Percentiles rank a stretch among this genome's conserved stretches.
Conservation (phyloP, 2,888 invertebrate species). For the Lysandra coridon region DNA sequence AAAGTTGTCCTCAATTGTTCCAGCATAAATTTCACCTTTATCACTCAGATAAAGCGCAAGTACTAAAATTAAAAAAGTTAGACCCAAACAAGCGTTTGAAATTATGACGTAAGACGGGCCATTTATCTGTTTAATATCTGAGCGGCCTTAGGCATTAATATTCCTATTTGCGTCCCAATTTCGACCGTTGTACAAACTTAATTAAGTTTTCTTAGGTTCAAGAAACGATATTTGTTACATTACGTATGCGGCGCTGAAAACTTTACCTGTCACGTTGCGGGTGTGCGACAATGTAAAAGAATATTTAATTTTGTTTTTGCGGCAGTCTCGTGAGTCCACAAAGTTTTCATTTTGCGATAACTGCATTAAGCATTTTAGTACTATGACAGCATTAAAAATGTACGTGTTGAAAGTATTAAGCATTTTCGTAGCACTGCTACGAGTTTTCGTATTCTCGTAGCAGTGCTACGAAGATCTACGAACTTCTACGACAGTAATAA, state of each 20-base stretch:
- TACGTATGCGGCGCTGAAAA: neutral
- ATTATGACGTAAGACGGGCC: neutral
- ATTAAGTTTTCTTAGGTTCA: neutral
- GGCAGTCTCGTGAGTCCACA: neutral
- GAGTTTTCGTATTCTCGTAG: neutral
- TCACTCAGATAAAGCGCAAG: neutral
- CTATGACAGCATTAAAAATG: neutral
- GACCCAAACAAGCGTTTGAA: slow-evolving; percentile 2
- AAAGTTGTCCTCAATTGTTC: neutral
- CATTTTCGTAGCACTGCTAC: neutral
- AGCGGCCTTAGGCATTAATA: neutral
- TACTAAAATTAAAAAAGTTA: neutral
- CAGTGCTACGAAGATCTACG: neutral
- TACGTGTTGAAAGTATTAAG: neutral
- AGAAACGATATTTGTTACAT: neutral
- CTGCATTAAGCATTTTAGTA: neutral
- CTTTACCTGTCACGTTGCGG: neutral
- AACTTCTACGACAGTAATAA: neutral
- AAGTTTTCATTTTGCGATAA: neutral
- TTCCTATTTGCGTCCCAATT: neutral
- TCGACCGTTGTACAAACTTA: slow-evolving; percentile 3
- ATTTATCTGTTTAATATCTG: slow-evolving; percentile 15
- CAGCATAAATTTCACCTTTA: neutral
- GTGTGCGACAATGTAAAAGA: neutral
- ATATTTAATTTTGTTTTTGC: slow-evolving; percentile 18